Conservation (phyloP, 2,888 invertebrate genomes). For the Toxonevra muliebris region DNA sequence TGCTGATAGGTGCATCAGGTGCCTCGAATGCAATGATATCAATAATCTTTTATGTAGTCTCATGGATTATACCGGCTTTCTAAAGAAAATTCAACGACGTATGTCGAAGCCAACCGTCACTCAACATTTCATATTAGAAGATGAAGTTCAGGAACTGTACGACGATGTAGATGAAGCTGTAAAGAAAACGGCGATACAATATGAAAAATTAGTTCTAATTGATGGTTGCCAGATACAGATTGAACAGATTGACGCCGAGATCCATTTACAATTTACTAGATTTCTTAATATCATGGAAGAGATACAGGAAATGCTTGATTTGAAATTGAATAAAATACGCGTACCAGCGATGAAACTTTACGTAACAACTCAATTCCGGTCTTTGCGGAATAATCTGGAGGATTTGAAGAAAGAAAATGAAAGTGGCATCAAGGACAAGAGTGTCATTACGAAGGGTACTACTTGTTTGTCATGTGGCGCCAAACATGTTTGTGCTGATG, state of each 20-base stretch:
- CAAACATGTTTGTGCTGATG: conserved; percentile 49
- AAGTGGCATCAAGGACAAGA: conserved; percentile 58
- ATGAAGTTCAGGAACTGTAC: conserved; percentile 45
- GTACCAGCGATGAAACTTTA: conserved; percentile 60
- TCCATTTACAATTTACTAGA: conserved; percentile 45
- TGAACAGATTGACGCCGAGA: conserved; percentile 42
- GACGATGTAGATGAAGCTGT: conserved; percentile 44
- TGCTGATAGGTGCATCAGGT: no score
- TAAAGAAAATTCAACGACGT: conserved; percentile 51
- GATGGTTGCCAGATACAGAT: conserved; percentile 54
- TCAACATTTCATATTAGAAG: conserved; percentile 45
- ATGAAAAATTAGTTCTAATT: conserved; percentile 50
- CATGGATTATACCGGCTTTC: conserved; percentile 49
- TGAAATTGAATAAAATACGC: conserved; percentile 60
- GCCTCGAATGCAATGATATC: conserved; percentile 41
- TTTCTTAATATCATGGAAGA: conserved; percentile 61
- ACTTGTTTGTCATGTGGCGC: conserved; percentile 57
- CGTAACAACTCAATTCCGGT: conserved; percentile 48
- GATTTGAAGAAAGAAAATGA: conserved; percentile 44
- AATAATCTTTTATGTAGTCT: conserved; percentile 53
- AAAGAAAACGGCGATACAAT: conserved; percentile 47
- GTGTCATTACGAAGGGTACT: conserved; percentile 49
- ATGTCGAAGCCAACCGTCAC: conserved; percentile 48
- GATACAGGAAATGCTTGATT: conserved; percentile 62
- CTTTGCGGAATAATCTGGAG: conserved; percentile 45